Conservation (phyloP, 2,888 invertebrate genomes). For the Megastigmus dorsalis region DNA sequence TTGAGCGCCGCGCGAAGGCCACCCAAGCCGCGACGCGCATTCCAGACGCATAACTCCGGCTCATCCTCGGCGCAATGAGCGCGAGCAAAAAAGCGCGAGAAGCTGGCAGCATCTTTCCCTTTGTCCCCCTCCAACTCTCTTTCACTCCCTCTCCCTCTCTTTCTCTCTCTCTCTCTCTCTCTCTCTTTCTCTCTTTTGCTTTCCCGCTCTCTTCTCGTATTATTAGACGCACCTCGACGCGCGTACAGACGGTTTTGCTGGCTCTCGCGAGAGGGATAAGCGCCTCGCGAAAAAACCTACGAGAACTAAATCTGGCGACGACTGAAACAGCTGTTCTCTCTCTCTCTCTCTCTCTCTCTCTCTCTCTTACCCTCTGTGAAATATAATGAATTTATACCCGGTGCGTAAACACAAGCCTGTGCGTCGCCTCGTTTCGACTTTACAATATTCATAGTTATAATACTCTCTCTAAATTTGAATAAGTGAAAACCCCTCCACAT, state of each 20-base stretch:
- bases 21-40: constrained; percentile 29
- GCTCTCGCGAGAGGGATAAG: constrained; percentile 12
- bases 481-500: too few relatives aligned
- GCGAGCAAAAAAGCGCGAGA: constrained; percentile 3
- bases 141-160: too few relatives aligned
- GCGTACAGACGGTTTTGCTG: neutral
- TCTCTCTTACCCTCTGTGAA: constrained; percentile 39
- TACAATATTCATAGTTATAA: constrained; percentile 19
- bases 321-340: constrained; percentile 52
- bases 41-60: constrained; percentile 31
- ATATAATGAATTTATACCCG: constrained; percentile 59
- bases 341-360: constrained; percentile 56
- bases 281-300: constrained; percentile 29
- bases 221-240: constrained; percentile 35
- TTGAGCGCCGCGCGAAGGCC: constrained; percentile 15
- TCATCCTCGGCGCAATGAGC: constrained; percentile 21
- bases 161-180: too few relatives aligned
- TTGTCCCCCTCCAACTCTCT: too few relatives aligned
- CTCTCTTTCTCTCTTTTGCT: too few relatives aligned
- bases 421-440: neutral
- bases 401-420: neutral
- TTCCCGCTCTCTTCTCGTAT: too few relatives aligned
- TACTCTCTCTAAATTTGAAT: too few relatives aligned
- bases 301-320: constrained; percentile 28
- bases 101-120: too few relatives aligned